phyloP scores from a whole-genome alignment of 1,140 invertebrate species.

The Bombus difficillimus region DNA sequence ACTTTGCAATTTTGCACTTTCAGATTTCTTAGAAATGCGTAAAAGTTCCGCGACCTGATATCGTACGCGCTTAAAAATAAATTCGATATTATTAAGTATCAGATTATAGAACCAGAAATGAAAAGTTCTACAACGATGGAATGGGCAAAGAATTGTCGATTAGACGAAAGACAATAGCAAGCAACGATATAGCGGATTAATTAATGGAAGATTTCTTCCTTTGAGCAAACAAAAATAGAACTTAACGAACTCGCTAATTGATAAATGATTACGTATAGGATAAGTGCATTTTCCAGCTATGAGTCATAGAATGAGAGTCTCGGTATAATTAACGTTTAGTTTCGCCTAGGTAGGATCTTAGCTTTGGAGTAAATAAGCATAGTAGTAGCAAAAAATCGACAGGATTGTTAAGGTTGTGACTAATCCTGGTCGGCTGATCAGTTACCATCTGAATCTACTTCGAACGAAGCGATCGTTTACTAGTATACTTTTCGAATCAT shows the following conservation, averaged over 20 bases:
- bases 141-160: background rate
- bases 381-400: background rate
- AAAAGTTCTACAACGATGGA: background rate
- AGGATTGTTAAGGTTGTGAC: background rate
- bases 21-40: background rate
- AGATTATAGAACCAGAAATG: fast-evolving
- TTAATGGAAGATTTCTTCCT: too few species aligned
- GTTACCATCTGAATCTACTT: background rate
- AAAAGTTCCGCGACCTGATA: too few species aligned
- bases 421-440: background rate
- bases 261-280: too few species aligned
- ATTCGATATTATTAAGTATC: background rate
- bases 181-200: too few species aligned
- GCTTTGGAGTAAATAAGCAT: background rate
- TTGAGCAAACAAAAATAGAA: too few species aligned
- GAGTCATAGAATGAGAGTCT: background rate
- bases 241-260: too few species aligned
- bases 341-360: background rate
- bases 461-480: background rate
- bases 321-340: background rate
- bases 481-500: too few species aligned
- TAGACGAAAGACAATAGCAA: background rate
- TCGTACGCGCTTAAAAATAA: background rate
- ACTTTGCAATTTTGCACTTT: too few species aligned
- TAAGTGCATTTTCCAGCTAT: background rate